Evolutionary conservation across 2,888 invertebrate species (phyloP).

Genomic region (Tinea trinotella): DNA sequence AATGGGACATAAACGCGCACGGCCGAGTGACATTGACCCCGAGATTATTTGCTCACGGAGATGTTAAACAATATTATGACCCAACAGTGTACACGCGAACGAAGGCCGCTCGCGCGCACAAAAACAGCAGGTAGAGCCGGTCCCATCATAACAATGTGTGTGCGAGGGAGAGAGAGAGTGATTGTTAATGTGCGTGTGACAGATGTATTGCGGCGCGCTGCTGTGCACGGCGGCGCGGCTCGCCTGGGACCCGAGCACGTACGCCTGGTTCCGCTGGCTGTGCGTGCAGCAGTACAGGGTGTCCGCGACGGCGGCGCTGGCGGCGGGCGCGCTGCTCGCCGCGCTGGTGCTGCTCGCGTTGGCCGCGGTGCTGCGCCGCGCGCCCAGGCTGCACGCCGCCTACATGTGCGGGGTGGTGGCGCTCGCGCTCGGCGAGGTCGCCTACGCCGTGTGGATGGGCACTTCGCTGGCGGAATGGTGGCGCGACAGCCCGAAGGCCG

Average conservation of each 20-base stretch:
- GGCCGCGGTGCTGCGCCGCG: conserved; percentile 33
- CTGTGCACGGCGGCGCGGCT: conserved; percentile 66
- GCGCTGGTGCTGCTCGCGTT: conserved; percentile 56
- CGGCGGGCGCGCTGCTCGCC: conserved; percentile 55
- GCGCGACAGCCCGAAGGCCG: conserved; percentile 55
- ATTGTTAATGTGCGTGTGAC: conserved; percentile 27
- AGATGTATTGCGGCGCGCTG: conserved; percentile 68
- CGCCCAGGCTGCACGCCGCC: conserved; percentile 20
- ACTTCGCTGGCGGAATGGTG: conserved; percentile 59
- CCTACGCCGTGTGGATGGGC: conserved; percentile 63
- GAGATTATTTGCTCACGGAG: too few relatives aligned
- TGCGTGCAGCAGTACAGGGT: conserved; percentile 64
- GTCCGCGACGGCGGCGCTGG: conserved; percentile 55
- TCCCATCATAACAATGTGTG: background rate
- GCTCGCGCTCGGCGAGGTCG: conserved; percentile 54
- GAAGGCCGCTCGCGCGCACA: too few relatives aligned
- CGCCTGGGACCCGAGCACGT: conserved; percentile 66
- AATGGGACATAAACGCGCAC: too few relatives aligned
- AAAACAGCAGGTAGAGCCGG: too few relatives aligned
- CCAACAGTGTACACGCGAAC: too few relatives aligned
- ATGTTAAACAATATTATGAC: too few relatives aligned
- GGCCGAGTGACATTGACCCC: too few relatives aligned
- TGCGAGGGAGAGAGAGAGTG: background rate
- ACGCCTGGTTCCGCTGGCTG: conserved; percentile 65
- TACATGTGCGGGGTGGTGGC: conserved; percentile 52